Percentiles rank a stretch among this genome's conserved stretches.
phyloP scores from a whole-genome alignment of 2,888 invertebrate genomes.

The Gerris lacustris region DNA sequence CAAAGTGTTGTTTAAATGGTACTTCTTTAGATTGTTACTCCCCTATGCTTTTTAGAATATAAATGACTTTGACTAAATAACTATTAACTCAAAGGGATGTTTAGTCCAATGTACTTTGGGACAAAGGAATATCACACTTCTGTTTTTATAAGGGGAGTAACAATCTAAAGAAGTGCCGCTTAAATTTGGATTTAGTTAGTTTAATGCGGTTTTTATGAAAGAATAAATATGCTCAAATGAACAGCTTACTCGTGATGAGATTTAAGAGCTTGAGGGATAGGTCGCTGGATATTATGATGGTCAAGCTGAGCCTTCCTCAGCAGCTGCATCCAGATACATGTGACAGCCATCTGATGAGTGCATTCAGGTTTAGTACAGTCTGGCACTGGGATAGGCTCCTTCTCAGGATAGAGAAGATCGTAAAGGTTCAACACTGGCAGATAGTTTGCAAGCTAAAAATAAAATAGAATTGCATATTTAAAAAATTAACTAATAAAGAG shows the following conservation, averaged over 20 bases:
- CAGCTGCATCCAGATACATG: conserved; percentile 93
- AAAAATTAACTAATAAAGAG: conserved; percentile 6
- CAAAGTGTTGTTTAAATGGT: no score
- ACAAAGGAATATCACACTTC: no score
- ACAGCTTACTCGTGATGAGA: conserved; percentile 63
- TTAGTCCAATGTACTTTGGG: no score
- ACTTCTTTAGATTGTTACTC: no score
- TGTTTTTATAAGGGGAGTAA: no score
- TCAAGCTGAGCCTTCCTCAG: conserved; percentile 85
- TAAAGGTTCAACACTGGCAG: conserved; percentile 80
- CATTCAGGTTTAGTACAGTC: conserved; percentile 76
- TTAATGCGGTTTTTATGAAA: no score
- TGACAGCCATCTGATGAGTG: conserved; percentile 83
- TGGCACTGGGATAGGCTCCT: conserved; percentile 77
- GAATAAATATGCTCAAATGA: no score
- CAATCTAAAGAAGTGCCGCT: no score
- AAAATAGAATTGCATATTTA: conserved; percentile 22
- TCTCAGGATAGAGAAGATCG: conserved; percentile 84
- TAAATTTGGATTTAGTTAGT: no score
- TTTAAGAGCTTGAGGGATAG: conserved; percentile 68
- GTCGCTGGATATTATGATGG: conserved; percentile 54
- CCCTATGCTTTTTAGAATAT: no score
- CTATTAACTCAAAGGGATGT: no score
- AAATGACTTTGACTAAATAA: no score
- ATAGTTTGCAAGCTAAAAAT: conserved; percentile 59